These are phyloP conservation scores for Musca domestica DNA, from an alignment of 1,140 invertebrate genomes.

Conservation along the genomic window DNA sequence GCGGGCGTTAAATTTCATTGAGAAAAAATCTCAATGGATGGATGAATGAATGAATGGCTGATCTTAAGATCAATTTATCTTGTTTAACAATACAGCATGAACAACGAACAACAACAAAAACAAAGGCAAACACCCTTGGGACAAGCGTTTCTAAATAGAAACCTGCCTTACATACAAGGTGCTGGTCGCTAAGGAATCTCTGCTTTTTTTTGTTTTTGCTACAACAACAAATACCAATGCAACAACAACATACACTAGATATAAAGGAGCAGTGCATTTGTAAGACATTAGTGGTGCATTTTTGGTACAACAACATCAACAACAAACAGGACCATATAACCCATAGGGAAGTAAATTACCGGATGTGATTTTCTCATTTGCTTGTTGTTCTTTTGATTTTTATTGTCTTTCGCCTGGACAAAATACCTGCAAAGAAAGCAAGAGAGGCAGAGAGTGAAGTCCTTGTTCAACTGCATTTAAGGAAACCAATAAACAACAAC, in stretches of 20 bases:
- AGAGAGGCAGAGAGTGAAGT: conserved; percentile 30
- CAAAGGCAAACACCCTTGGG: no score
- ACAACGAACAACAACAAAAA: not conserved
- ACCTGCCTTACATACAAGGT: conserved; percentile 8
- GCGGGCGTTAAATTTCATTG: conserved; percentile 37
- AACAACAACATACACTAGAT: no score
- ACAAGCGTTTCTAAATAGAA: not conserved
- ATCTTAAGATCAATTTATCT: conserved; percentile 23
- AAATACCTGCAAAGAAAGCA: no score
- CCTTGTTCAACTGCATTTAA: not conserved
- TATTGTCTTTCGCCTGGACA: conserved; percentile 32
- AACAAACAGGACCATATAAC: not conserved
- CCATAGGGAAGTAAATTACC: conserved; percentile 50
- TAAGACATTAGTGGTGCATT: no score
- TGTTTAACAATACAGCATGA: not conserved
- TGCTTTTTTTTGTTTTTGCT: not conserved
- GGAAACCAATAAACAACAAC: not conserved
- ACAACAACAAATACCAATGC: not conserved
- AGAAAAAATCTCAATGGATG: conserved; percentile 28
- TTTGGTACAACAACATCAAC: no score
- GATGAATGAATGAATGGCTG: not conserved
- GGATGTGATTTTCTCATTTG: conserved; percentile 53
- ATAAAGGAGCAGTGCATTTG: no score
- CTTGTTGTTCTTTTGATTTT: conserved; percentile 42
- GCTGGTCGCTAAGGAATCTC: not conserved